Base-by-base conservation (phyloP, 2,888 invertebrate genomes). In the Gisinianus flammeolus region DNA sequence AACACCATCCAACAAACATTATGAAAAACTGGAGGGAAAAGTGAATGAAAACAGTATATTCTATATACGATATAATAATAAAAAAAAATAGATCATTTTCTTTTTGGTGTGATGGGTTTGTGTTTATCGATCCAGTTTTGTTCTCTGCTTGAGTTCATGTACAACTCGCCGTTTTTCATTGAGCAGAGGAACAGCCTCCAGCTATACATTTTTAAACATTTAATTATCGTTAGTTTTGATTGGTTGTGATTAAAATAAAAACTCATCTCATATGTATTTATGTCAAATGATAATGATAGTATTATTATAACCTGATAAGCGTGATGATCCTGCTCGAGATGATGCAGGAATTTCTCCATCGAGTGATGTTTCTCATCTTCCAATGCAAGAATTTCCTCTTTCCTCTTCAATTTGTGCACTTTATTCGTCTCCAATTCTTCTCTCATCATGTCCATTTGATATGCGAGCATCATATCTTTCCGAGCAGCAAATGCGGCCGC, bases 121-220 rank as follows among this genome's bases (percentile, higher is more conserved):
- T n/a, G n/a, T n/a, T n/a, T n/a, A n/a, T n/a, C n/a, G n/a, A n/a
- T n/a, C n/a, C n/a, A n/a, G n/a, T n/a, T n/a, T n/a, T n/a, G n/a
- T n/a, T 24, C 62, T 19, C 1, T 33, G 62, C 28, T 58, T 76
- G 19, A 76, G 44, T 44, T 62, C 54, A 2, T 22, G n/a, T 1
- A 69, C 8, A 1, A 58, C 26, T n/a, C 44, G 52, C 24, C 70
- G 70, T 58, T 76, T 76, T 28, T 76, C 76, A 56, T 24, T 70
- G 3, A 62, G 2, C 1, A 76, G 35, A 12, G 44, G 28, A 6
- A n/a, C 19, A 19, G 52, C 2, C n/a, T 75, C 75, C 12, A 8
- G n/a, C n/a, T n/a, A n/a, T n/a, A n/a, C n/a, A n/a, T n/a, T n/a
- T n/a, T n/a, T n/a, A n/a, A n/a, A n/a, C n/a, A n/a, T n/a, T n/a